Conservation (phyloP, 2,113 vertebrate genomes). For the Phasianus colchicus region DNA sequence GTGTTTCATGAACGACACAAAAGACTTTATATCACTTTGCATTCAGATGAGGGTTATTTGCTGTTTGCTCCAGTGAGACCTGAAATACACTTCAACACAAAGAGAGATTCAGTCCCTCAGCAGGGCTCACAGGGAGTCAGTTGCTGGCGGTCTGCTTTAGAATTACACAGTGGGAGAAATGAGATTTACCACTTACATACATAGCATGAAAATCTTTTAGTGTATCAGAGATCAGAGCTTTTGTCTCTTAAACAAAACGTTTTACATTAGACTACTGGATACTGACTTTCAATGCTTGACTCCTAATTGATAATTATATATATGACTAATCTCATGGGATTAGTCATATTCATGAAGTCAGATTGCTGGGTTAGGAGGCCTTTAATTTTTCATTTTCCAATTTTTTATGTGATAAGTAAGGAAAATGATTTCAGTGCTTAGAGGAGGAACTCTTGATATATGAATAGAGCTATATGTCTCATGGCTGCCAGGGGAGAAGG, state of each 20-base stretch:
- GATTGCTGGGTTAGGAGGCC: not conserved
- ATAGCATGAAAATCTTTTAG: not conserved
- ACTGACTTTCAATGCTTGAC: not conserved
- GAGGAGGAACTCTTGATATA: not conserved
- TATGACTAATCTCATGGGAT: not conserved
- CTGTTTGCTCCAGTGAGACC: not conserved
- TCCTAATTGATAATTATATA: not conserved
- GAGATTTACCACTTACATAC: not conserved
- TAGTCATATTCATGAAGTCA: not conserved
- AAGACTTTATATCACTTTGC: slow-evolving; percentile 5
- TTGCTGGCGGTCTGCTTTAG: not conserved
- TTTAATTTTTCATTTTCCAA: not conserved
- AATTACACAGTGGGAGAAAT: not conserved
- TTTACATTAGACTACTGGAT: not conserved
- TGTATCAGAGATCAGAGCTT: not conserved
- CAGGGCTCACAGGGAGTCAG: not conserved
- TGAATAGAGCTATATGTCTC: not conserved
- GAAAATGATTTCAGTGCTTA: not conserved
- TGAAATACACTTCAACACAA: not conserved
- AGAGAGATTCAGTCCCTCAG: not conserved
- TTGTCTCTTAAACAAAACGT: not conserved
- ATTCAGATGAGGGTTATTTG: slow-evolving; percentile 15
- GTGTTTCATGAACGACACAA: slow-evolving; percentile 10
- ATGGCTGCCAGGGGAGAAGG: not conserved
- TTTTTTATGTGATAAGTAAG: not conserved